Evolutionary conservation across 2,797 vertebrate genomes (phyloP), one percentile per base, ranked within the genome.

Genomic region (Chloroceryle inda): DNA sequence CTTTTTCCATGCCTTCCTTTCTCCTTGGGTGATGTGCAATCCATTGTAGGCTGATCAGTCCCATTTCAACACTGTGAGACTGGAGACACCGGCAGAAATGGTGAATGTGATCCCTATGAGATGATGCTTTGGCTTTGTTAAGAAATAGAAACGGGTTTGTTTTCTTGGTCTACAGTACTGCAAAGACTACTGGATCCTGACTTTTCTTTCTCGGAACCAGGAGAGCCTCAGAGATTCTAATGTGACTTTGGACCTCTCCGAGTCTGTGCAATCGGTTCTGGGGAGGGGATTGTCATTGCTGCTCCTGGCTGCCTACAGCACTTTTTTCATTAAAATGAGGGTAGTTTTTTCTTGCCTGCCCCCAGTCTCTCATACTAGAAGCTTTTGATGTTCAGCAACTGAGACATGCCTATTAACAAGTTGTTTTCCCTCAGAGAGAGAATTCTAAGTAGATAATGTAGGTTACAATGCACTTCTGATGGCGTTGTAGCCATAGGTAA

Each of bases 1-100:
- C 95, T 98, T 98, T 98, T 97, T 96, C 97, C 97, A 97, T 97
- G 97, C 98, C 97, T 98, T 98, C 97, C 97, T 98, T 98, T 97
- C 97, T 98, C 98, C 98, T 98, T 98, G 98, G 99, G 98, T 99
- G 98, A 98, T 91, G 99, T 99, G 99, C 99, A 99, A 99, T 99
- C 98, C 96, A 98, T 98, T 96, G 97, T 98, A 98, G 97, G 98
- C 96, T 97, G 97, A 98, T 98, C 97, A 94, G 97, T 98, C 98
- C 98, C 98, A 98, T 98, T 98, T 98, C 98, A 98, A 97, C 98
- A 98, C 98, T 98, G 98, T 98, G 98, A 98, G 98, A 98, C 96
- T 97, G 97, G 94, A 94, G 96, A 96, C 71, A 86, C 89, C 90
- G 89, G 96, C 94, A 64, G 97, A 98, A 97, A 98, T 98, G 97